phyloP scores from a whole-genome alignment of 2,888 invertebrate genomes.

The Lycaena phlaeas region DNA sequence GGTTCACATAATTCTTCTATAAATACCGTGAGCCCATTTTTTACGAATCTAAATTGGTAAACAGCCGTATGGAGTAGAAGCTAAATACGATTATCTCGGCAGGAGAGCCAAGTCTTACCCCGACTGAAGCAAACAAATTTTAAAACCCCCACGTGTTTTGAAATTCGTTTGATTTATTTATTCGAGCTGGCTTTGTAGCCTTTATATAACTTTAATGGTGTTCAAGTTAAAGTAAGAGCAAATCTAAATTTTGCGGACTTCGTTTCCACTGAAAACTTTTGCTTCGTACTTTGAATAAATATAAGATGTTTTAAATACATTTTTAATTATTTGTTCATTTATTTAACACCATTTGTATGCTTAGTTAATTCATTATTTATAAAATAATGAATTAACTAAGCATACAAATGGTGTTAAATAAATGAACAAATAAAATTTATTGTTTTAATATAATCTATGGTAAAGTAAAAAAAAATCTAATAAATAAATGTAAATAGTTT shows the following conservation, averaged over 20 bases:
- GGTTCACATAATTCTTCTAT: background rate
- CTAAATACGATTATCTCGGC: slow-evolving; percentile 24
- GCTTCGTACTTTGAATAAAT: no score
- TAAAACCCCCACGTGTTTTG: slow-evolving; percentile 19
- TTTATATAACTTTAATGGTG: slow-evolving; percentile 18
- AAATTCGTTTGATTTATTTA: slow-evolving; percentile 22
- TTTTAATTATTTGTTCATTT: no score
- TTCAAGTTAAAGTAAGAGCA: slow-evolving; percentile 16
- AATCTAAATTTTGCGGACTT: background rate
- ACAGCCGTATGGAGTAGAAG: slow-evolving; percentile 10
- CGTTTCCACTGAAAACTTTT: no score
- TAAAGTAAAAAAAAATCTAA: no score
- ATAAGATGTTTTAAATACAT: no score
- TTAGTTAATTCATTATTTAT: no score
- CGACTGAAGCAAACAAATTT: slow-evolving; percentile 1
- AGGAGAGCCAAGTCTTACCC: slow-evolving; percentile 23
- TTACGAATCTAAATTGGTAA: slow-evolving; percentile 1
- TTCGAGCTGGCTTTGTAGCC: slow-evolving; percentile 17
- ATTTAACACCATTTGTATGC: no score
- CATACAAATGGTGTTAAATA: no score
- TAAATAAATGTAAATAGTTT: no score
- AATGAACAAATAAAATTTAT: no score
- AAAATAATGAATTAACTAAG: no score
- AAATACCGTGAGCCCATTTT: background rate
- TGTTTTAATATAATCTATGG: no score